These are phyloP conservation scores for Trypoxylus dichotomus DNA, from an alignment of 1,140 invertebrate species.

Conservation along the genomic window DNA sequence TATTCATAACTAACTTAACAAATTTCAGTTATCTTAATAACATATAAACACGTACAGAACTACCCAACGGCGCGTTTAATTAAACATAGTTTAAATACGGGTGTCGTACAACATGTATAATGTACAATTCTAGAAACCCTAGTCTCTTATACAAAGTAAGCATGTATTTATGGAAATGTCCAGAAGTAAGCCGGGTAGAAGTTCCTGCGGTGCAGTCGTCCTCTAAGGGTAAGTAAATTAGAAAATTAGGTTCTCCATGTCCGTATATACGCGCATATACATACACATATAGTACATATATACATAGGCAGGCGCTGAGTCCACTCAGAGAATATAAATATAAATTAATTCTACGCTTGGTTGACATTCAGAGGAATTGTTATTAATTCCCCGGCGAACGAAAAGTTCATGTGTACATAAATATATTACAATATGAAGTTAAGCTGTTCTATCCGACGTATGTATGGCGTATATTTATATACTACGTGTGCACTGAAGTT, in stretches of 20 bases:
- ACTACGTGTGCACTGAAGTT: no score
- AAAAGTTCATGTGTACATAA: background rate
- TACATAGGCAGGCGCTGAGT: background rate
- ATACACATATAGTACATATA: no score
- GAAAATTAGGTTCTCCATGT: background rate
- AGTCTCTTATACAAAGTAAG: background rate
- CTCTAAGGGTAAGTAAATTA: background rate
- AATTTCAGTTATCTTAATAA: background rate
- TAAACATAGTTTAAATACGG: background rate
- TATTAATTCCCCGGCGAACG: background rate
- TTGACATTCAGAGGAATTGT: background rate
- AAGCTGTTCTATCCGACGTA: background rate
- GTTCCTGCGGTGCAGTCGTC: background rate
- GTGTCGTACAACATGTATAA: background rate
- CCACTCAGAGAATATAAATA: background rate
- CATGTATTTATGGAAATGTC: background rate
- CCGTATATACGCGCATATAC: background rate
- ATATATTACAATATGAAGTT: background rate
- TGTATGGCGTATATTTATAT: no score
- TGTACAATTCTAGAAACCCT: background rate
- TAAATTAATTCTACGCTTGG: background rate
- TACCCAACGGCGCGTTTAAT: background rate
- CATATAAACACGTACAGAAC: background rate
- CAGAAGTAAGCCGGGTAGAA: background rate
- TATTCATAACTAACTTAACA: background rate